Evolutionary conservation across 1,140 invertebrate species (phyloP).

Genomic region (Drepana arcuata): DNA sequence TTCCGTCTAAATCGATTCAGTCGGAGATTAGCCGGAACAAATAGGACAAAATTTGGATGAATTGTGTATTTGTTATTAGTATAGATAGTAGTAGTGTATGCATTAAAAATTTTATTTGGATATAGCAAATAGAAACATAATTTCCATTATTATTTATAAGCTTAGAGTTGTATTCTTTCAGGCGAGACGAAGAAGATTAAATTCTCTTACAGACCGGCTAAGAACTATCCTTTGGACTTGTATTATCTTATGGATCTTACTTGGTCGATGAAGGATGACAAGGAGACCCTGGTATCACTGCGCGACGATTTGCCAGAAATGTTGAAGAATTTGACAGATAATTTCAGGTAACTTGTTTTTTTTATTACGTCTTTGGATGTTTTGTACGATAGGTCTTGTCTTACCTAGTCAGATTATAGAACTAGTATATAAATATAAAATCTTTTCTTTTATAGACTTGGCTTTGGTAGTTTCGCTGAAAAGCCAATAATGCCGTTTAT

Average conservation of each 20-base stretch:
- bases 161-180: conserved; percentile 49
- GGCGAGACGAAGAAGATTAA: conserved; percentile 69
- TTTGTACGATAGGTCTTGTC: no score
- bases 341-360: conserved; percentile 76
- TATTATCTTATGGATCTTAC: conserved; percentile 95
- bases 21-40: no score
- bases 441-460: conserved; percentile 74
- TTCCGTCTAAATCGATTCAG: no score
- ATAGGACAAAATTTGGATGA: no score
- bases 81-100: no score
- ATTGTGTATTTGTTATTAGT: neutral
- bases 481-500: conserved; percentile 87
- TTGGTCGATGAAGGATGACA: conserved; percentile 91
- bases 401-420: no score
- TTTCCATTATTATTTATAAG: no score
- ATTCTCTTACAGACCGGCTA: conserved; percentile 75
- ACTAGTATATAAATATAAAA: no score
- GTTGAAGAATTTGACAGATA: conserved; percentile 83
- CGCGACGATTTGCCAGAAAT: conserved; percentile 76
- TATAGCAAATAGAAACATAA: no score
- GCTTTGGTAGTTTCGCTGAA: conserved; percentile 90
- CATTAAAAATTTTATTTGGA: no score
- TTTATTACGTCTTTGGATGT: no score
- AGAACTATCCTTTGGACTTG: conserved; percentile 92
- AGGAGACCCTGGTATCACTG: conserved; percentile 83